phyloP scores from a whole-genome alignment of 2,113 vertebrate genomes.

The Alligator sinensis region DNA sequence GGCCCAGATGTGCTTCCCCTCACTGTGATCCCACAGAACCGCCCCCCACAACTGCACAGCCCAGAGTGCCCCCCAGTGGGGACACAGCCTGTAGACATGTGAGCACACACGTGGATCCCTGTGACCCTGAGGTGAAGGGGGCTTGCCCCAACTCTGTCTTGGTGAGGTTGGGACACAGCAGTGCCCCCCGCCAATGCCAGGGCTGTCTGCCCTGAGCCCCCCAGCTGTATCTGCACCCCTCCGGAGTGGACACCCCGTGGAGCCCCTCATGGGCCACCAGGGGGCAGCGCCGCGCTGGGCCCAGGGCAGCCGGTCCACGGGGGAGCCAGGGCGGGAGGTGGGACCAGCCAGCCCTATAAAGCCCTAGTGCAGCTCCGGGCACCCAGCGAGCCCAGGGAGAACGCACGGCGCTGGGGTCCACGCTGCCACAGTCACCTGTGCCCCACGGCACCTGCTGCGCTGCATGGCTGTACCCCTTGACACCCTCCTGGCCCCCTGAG shows the following conservation, averaged over 20 bases:
- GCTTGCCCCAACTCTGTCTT: not conserved
- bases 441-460: not conserved
- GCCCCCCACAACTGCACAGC: too few species aligned
- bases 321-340: not conserved
- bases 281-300: not conserved
- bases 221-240: not conserved
- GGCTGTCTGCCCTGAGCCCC: too few species aligned
- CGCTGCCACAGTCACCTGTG: not conserved
- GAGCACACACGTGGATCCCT: too few species aligned
- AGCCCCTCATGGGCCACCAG: not conserved
- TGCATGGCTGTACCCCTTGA: too few species aligned
- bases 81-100: too few species aligned
- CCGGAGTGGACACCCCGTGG: not conserved
- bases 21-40: too few species aligned
- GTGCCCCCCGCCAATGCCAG: too few species aligned
- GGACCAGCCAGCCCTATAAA: constrained; percentile 14
- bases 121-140: not conserved
- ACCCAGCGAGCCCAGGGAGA: not conserved
- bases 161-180: too few species aligned
- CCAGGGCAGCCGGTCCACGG: too few species aligned
- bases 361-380: not conserved
- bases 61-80: too few species aligned
- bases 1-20: too few species aligned
- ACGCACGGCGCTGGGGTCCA: not conserved
- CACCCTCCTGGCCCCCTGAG: too few species aligned